Conservation (phyloP, 1,140 invertebrate species). For the Pseudomyrmex sp. region DNA sequence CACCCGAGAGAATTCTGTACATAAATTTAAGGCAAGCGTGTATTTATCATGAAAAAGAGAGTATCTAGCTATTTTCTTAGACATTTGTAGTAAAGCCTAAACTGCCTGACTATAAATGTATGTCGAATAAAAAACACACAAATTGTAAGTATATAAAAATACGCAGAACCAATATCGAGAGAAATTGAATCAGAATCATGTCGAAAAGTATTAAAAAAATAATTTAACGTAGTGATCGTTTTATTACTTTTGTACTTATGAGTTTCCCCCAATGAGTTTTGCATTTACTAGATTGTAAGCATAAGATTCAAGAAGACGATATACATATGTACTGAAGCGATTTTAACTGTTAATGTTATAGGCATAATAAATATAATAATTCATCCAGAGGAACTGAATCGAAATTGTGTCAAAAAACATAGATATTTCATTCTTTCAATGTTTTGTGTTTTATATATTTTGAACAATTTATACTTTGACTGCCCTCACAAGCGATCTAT, state of each 20-base stretch:
- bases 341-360: conserved; percentile 38
- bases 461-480: too few relatives aligned
- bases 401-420: conserved; percentile 61
- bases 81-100: conserved; percentile 59
- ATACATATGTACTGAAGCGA: conserved; percentile 2
- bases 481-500: background rate
- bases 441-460: too few relatives aligned
- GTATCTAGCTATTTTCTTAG: conserved; percentile 61
- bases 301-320: background rate
- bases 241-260: conserved; percentile 60
- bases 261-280: conserved; percentile 7
- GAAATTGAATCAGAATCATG: conserved; percentile 38
- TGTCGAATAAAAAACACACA: conserved; percentile 19
- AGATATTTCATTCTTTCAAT: background rate
- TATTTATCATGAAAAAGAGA: background rate
- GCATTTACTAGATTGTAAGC: conserved; percentile 55
- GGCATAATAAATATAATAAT: conserved; percentile 38
- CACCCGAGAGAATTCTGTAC: background rate
- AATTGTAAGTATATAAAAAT: conserved; percentile 16
- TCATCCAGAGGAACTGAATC: conserved; percentile 43
- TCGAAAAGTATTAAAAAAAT: background rate
- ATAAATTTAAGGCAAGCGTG: background rate
- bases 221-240: background rate
- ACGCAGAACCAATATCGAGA: background rate
- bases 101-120: conserved; percentile 54